A percentile compares a stretch with the other conserved stretches of the same genome.
Conservation (phyloP, 2,797 vertebrate genomes). For the Spizella passerina region DNA sequence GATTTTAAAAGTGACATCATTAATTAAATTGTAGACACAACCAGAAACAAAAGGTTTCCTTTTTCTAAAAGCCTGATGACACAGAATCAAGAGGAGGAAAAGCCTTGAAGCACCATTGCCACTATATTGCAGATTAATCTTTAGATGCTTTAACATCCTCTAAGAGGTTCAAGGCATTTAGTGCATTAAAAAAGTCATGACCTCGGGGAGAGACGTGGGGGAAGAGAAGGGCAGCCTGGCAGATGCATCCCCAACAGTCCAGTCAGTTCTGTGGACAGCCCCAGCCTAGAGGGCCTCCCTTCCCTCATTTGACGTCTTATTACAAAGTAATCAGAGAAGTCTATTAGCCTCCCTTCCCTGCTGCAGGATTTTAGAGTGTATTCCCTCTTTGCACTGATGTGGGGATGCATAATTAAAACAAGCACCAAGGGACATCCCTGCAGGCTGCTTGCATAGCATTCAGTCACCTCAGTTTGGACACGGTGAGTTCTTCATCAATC, state of each 20-base stretch:
- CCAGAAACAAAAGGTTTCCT: background rate
- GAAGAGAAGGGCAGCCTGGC: background rate
- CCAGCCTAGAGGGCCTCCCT: background rate
- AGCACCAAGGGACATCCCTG: background rate
- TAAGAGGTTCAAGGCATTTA: background rate
- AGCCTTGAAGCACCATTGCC: accelerated
- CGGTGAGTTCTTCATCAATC: background rate
- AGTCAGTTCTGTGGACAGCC: background rate
- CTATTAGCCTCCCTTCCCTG: background rate
- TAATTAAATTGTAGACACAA: background rate
- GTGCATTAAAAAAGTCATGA: background rate
- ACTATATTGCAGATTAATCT: background rate
- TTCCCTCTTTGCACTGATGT: background rate
- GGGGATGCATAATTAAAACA: background rate
- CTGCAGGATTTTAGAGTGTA: background rate
- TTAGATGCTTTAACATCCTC: background rate
- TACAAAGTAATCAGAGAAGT: background rate
- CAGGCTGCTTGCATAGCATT: background rate
- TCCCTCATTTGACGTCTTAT: background rate
- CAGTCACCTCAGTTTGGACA: background rate
- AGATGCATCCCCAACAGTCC: background rate
- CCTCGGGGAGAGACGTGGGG: accelerated
- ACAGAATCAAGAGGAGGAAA: background rate
- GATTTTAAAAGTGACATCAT: background rate
- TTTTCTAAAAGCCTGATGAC: background rate